phyloP scores from a whole-genome alignment of 2,888 invertebrate species.

The Brenthis daphne region DNA sequence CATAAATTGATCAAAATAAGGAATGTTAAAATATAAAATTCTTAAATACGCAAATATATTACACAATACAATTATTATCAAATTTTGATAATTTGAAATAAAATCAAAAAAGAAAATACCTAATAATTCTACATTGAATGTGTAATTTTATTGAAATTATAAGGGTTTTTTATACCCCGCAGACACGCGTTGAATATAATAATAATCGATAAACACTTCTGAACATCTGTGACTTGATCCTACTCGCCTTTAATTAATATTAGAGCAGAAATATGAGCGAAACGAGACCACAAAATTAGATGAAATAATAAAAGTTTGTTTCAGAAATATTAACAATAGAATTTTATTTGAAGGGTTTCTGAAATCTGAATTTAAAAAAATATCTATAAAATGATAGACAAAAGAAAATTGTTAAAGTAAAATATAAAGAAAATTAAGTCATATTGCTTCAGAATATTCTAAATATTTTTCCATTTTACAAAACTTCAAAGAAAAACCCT shows the following conservation, averaged over 20 bases:
- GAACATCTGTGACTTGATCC: conserved; percentile 61
- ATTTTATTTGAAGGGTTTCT: neutral
- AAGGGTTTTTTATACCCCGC: neutral
- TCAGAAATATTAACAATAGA: conserved; percentile 7
- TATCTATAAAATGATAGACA: neutral
- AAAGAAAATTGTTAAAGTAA: neutral
- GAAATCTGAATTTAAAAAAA: neutral
- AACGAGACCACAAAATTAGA: conserved; percentile 61
- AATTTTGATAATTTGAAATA: neutral
- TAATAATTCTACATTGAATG: no score
- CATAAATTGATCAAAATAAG: no score
- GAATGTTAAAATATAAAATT: no score
- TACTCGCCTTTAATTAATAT: conserved; percentile 67
- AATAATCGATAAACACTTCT: conserved; percentile 43
- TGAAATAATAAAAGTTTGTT: conserved; percentile 26
- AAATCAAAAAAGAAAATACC: neutral
- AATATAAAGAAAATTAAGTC: neutral
- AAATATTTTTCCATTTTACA: no score
- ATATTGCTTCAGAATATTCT: neutral
- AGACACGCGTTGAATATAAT: conserved; percentile 16
- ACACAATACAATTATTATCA: neutral
- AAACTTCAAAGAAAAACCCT: no score
- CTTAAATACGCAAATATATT: no score
- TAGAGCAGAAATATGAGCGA: conserved; percentile 64
- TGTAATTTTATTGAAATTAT: conserved; percentile 1